These are phyloP conservation scores for Samia ricini DNA, from an alignment of 1,140 invertebrate genomes.

Conservation along the genomic window DNA sequence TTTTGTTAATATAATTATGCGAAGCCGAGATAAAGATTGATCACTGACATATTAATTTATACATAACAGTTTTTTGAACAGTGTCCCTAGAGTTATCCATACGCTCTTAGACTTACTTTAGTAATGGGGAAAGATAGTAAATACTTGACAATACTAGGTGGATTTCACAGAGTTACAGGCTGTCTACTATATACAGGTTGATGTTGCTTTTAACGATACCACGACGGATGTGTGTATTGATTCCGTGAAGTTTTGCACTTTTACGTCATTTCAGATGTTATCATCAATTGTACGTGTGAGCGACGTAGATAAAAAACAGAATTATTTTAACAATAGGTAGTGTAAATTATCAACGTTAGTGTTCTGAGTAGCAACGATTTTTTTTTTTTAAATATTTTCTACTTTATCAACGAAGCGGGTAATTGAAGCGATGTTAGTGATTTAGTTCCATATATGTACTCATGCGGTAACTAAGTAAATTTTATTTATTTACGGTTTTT, in stretches of 20 bases:
- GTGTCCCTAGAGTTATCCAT: not conserved
- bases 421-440: too few species aligned
- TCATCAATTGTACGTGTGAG: too few species aligned
- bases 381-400: too few species aligned
- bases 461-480: too few species aligned
- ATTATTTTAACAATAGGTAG: not conserved
- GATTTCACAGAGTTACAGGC: constrained; percentile 14
- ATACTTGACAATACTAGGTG: constrained; percentile 8
- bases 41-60: not conserved
- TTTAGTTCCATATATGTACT: too few species aligned
- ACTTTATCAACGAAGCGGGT: too few species aligned
- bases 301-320: not conserved
- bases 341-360: not conserved
- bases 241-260: not conserved
- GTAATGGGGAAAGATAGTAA: constrained; percentile 21
- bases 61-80: not conserved
- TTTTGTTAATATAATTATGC: not conserved
- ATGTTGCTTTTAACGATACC: constrained; percentile 1
- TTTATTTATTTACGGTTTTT: too few species aligned
- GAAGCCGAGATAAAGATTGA: not conserved
- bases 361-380: too few species aligned
- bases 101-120: constrained; percentile 12
- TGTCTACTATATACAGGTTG: constrained; percentile 20
- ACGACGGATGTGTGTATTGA: not conserved
- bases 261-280: not conserved